These are phyloP conservation scores for Craseonycteris thonglongyai DNA, from an alignment of 2,113 vertebrate species.

Conservation along the genomic window DNA sequence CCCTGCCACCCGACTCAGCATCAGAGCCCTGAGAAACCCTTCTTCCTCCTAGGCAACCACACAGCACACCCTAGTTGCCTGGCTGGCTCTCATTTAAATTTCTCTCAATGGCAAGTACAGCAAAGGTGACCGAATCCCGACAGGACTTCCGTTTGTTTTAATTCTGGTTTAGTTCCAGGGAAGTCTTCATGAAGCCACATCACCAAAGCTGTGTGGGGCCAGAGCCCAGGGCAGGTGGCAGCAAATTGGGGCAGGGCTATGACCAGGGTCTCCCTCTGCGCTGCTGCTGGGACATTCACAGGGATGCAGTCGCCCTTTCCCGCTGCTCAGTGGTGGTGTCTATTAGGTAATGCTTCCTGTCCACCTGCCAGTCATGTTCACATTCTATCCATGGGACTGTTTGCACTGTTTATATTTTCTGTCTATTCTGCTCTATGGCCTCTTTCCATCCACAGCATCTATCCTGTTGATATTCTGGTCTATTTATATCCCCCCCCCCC, in stretches of 20 bases:
- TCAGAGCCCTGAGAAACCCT: not conserved
- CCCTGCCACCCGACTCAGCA: not conserved
- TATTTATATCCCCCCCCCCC: slow-evolving; percentile 54
- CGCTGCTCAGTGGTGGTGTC: not conserved
- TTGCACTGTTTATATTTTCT: slow-evolving; percentile 13
- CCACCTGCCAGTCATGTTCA: not conserved
- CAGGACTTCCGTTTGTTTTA: slow-evolving; percentile 17
- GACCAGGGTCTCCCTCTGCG: accelerated
- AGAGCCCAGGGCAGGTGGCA: not conserved
- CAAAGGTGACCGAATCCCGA: not conserved
- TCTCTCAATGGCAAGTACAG: not conserved
- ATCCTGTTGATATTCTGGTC: slow-evolving; percentile 8
- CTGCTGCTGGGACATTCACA: accelerated
- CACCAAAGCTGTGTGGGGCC: not conserved
- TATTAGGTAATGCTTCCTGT: not conserved
- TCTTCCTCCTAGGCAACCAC: not conserved
- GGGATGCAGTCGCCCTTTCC: not conserved
- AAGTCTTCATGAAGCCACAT: not conserved
- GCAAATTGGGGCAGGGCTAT: accelerated
- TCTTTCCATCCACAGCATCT: not conserved
- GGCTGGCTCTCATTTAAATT: slow-evolving; percentile 36
- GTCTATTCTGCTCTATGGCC: slow-evolving; percentile 6
- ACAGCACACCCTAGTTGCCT: not conserved
- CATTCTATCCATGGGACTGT: not conserved
- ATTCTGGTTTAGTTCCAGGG: slow-evolving; percentile 28